A percentile compares a stretch with the other conserved stretches of the same genome.
Evolutionary conservation across 2,113 vertebrate species (phyloP).

Genomic region (Trematocara marginatum): DNA sequence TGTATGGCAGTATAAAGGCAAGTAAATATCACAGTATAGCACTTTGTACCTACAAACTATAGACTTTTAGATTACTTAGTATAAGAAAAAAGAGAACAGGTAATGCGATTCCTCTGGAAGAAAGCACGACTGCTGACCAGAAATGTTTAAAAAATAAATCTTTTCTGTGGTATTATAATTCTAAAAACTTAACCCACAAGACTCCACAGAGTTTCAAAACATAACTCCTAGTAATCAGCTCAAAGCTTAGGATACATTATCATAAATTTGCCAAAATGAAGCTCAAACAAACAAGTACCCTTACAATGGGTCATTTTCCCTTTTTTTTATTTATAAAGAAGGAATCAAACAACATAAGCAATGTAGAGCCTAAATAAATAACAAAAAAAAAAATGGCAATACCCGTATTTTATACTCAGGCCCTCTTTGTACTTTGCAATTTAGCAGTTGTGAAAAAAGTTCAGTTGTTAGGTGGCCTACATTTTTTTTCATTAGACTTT

Average conservation of each 20-base stretch:
- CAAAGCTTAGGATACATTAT: not conserved
- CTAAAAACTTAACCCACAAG: not conserved
- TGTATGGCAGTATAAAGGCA: not conserved
- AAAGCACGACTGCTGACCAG: not conserved
- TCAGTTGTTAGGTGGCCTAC: constrained; percentile 21
- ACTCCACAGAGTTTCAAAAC: not conserved
- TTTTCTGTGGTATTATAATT: not conserved
- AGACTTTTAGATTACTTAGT: not conserved
- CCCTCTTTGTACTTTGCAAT: constrained; percentile 23
- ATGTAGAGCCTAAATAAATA: not conserved
- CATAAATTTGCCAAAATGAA: not conserved
- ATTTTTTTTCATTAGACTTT: constrained; percentile 47
- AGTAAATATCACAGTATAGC: not conserved
- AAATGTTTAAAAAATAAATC: not conserved
- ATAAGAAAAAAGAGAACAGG: not conserved
- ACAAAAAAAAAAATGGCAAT: not conserved
- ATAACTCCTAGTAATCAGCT: not conserved
- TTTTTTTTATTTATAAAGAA: not conserved
- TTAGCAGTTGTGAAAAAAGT: constrained; percentile 14
- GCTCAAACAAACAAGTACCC: not conserved
- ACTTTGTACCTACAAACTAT: not conserved
- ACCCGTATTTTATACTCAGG: not conserved
- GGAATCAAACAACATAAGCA: not conserved
- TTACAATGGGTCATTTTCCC: not conserved
- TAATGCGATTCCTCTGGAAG: not conserved